A percentile compares a stretch with the other conserved stretches of the same genome.
Evolutionary conservation across 1,140 invertebrate species (phyloP).

Genomic region (Drosophila fuyamai): DNA sequence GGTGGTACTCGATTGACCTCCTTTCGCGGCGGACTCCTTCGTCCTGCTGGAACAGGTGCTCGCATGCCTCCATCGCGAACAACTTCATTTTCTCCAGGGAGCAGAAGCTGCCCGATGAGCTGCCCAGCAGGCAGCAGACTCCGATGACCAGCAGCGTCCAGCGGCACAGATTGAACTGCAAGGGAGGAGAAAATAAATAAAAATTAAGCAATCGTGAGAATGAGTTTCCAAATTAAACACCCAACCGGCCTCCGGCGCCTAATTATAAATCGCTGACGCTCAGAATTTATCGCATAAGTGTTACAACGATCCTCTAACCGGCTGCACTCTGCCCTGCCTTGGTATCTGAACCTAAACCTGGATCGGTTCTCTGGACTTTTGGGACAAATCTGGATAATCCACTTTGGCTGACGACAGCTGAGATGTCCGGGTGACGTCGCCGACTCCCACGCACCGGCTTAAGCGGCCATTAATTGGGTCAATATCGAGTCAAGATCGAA

Average conservation of each 20-base stretch:
- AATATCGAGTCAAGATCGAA: slow-evolving; percentile 23
- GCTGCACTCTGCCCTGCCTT: slow-evolving; percentile 33
- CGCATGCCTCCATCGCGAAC: slow-evolving; percentile 75
- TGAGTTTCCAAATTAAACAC: slow-evolving; percentile 33
- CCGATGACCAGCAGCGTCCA: slow-evolving; percentile 48
- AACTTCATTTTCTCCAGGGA: slow-evolving; percentile 77
- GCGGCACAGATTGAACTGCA: slow-evolving; percentile 68
- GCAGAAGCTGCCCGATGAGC: slow-evolving; percentile 47
- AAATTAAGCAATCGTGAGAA: slow-evolving; percentile 2
- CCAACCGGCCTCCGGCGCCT: slow-evolving; percentile 22
- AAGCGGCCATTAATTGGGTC: slow-evolving; percentile 65
- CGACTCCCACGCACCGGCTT: slow-evolving; percentile 10
- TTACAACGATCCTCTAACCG: slow-evolving; percentile 49
- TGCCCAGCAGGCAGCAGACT: slow-evolving; percentile 45
- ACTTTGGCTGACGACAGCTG: slow-evolving; percentile 57
- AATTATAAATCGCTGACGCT: slow-evolving; percentile 42
- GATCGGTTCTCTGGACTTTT: background rate
- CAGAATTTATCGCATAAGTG: slow-evolving; percentile 48
- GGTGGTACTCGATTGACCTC: slow-evolving; percentile 58
- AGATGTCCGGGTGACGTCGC: slow-evolving; percentile 25
- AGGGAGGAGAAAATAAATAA: slow-evolving; percentile 1
- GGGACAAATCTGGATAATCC: slow-evolving; percentile 46
- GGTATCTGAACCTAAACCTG: background rate
- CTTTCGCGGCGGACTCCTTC: slow-evolving; percentile 54
- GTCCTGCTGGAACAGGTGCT: slow-evolving; percentile 72